Conservation (phyloP, 2,888 invertebrate genomes). For the Amblyjoppa proteus region DNA sequence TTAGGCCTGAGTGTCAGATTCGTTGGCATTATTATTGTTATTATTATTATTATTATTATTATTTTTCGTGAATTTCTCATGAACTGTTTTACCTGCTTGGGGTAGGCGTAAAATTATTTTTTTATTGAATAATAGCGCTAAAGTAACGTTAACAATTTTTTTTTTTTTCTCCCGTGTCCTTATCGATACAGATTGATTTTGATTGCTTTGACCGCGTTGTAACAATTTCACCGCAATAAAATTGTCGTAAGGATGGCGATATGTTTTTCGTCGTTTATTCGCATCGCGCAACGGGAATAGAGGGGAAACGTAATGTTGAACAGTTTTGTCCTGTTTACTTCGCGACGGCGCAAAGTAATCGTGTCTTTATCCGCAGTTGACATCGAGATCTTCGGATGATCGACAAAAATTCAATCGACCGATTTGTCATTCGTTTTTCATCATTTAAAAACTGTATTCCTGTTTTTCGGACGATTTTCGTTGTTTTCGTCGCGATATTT, state of each 20-base stretch:
- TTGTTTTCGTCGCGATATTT: neutral
- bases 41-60: neutral
- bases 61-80: no score
- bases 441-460: neutral
- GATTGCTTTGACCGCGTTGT: no score
- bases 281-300: neutral
- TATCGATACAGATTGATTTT: no score
- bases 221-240: neutral
- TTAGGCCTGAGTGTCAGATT: neutral
- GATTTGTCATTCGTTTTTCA: neutral
- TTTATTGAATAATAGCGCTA: no score
- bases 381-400: neutral
- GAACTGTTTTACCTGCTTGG: no score
- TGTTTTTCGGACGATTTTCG: neutral
- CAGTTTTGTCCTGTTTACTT: neutral
- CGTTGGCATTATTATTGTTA: neutral
- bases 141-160: no score
- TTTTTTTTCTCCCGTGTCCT: no score
- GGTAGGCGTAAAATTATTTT: no score
- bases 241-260: neutral
- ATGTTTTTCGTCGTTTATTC: neutral
- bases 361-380: conserved; percentile 1
- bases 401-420: neutral
- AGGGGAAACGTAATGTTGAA: neutral
- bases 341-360: neutral